Conservation (phyloP, 2,888 invertebrate species). For the Megalurothrips usitatus region DNA sequence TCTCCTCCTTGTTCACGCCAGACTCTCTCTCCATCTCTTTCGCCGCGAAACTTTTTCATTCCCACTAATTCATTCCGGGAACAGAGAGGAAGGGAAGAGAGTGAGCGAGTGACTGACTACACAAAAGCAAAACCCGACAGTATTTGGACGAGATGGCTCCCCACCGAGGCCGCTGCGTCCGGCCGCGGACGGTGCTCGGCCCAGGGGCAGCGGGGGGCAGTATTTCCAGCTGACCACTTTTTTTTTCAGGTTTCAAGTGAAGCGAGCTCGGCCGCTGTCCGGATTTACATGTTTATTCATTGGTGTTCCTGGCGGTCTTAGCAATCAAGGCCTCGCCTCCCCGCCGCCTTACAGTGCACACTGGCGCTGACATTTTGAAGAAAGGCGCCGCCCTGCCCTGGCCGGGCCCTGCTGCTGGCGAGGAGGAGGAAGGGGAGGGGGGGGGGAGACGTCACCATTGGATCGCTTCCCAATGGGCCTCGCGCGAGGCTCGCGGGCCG, state of each 20-base stretch:
- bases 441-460: neutral
- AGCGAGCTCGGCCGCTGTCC: too few species aligned
- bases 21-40: neutral
- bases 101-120: too few species aligned
- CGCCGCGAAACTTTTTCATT: neutral
- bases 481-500: neutral
- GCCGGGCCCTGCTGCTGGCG: neutral
- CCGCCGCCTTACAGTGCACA: neutral
- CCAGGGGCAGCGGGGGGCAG: too few species aligned
- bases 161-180: too few species aligned
- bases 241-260: too few species aligned
- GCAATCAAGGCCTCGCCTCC: neutral
- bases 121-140: too few species aligned
- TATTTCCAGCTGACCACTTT: too few species aligned
- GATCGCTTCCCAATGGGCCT: conserved; percentile 18
- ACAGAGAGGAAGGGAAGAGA: too few species aligned
- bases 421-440: too few species aligned
- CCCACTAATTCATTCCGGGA: too few species aligned
- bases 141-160: too few species aligned
- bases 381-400: neutral
- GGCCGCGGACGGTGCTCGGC: too few species aligned
- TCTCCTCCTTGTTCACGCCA: neutral
- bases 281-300: neutral
- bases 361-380: conserved; percentile 3
- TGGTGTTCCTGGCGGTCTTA: conserved; percentile 9